Evolutionary conservation across 1,140 invertebrate genomes (phyloP), one percentile per base, ranked within the genome.

Genomic region (Drosophila ambigua): DNA sequence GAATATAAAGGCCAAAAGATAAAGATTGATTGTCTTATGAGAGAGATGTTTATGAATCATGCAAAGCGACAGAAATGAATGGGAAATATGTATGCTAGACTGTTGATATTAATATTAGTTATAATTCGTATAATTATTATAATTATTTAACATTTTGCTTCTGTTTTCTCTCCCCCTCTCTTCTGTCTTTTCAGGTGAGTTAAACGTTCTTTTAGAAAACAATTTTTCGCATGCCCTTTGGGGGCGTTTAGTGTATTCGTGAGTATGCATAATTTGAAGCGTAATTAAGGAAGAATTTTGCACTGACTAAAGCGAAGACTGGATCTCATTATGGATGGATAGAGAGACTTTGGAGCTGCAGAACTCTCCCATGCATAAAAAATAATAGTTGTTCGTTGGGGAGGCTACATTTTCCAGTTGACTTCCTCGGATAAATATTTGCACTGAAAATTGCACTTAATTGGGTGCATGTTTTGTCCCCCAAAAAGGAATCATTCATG

Each of bases 151-250:
- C 26, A 62, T 77, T 78, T 74, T 72, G 59, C 69, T 78, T 74
- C 69, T 87, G 64, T 74, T 87, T 77, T 69, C 62, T 65, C 58
- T 49, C 6, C 57, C 52, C 23, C 23, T 4, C 23, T 24, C 23
- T 24, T 24, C 11, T 74, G 57, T 75, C 71, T 51, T 85, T 85
- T 45, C 82, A 85, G 81, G 81, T 85, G 74, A 85, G 81, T 85
- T 85, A 87, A 87, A 78, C 62, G 77, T 87, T 77, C 62, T 48
- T 46, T 72, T 71, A 55, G 49, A 53, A 58, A 59, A 58, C 69
- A 72, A 84, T 66, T 67, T 76, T 49, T 69, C 44, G 61, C 69
- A 51, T 81, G 82, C 78, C 80, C 65, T 45, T 58, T 23, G 61
- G 81, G 67, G 11, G 26, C 5, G 5, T 28, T 28, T 11, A 4